Conservation (phyloP, 2,888 invertebrate genomes). For the Synanthedon tipuliformis region DNA sequence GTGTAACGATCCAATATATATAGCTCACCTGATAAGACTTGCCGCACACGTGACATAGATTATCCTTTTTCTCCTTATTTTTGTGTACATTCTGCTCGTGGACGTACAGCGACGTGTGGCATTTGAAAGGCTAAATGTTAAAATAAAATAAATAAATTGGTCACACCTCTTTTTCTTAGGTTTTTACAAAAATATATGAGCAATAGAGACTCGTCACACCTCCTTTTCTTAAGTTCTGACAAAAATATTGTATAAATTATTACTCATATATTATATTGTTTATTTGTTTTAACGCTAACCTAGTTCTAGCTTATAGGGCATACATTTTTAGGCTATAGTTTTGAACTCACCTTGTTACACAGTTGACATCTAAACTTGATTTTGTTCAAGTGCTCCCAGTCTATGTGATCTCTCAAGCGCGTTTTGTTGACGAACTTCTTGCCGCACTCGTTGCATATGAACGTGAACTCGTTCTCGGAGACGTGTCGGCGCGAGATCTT, state of each 20-base stretch:
- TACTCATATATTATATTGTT: too few relatives aligned
- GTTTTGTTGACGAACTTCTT: slow-evolving; percentile 53
- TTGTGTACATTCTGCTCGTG: slow-evolving; percentile 53
- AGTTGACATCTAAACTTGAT: slow-evolving; percentile 49
- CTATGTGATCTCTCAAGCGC: slow-evolving; percentile 48
- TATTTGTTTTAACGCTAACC: too few relatives aligned
- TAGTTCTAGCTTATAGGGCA: too few relatives aligned
- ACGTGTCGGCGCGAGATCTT: slow-evolving; percentile 40
- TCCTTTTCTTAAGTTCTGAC: too few relatives aligned
- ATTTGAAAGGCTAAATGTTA: slow-evolving; percentile 50
- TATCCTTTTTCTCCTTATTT: slow-evolving; percentile 42
- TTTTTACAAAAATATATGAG: too few relatives aligned
- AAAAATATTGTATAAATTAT: too few relatives aligned
- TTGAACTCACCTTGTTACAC: slow-evolving; percentile 40
- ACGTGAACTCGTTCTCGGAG: slow-evolving; percentile 49
- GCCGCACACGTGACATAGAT: slow-evolving; percentile 59
- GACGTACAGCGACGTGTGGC: slow-evolving; percentile 56
- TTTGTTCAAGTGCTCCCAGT: slow-evolving; percentile 57
- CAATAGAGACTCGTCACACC: too few relatives aligned
- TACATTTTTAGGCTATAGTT: too few relatives aligned
- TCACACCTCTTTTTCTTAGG: too few relatives aligned
- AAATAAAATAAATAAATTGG: not conserved
- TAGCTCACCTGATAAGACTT: slow-evolving; percentile 55
- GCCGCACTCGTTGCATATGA: slow-evolving; percentile 51
- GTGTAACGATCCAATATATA: too few relatives aligned